Evolutionary conservation across 2,888 invertebrate species (phyloP).

Genomic region (Andrena dorsata): DNA sequence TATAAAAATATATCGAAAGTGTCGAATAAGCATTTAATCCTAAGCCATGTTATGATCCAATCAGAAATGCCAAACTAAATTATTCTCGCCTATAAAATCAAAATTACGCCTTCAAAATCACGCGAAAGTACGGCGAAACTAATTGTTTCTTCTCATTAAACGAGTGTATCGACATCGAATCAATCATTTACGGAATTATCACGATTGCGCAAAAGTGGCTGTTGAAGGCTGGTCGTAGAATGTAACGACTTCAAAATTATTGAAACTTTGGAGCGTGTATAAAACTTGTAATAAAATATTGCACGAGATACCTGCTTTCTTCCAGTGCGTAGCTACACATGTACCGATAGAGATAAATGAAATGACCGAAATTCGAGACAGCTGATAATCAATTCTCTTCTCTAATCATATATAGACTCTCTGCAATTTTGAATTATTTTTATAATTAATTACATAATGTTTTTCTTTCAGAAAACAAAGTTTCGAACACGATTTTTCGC

Average conservation of each 20-base stretch:
- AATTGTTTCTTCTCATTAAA: neutral
- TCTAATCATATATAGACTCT: too few species aligned
- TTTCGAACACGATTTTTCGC: too few species aligned
- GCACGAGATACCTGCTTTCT: too few species aligned
- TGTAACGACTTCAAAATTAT: conserved; percentile 10
- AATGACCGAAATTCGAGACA: too few species aligned
- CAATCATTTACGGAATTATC: conserved; percentile 33
- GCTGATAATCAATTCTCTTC: too few species aligned
- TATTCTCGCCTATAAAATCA: neutral
- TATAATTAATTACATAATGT: too few species aligned
- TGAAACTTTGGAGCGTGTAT: too few species aligned
- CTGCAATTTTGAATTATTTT: too few species aligned
- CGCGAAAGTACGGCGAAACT: neutral
- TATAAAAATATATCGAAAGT: neutral
- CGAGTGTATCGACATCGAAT: conserved; percentile 22
- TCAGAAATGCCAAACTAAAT: neutral
- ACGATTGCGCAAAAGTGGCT: conserved; percentile 30
- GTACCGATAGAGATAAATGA: too few species aligned
- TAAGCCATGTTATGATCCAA: neutral
- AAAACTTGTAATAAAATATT: too few species aligned
- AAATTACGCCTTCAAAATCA: neutral
- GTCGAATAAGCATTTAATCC: neutral
- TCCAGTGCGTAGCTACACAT: too few species aligned
- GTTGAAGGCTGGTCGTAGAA: conserved; percentile 31
- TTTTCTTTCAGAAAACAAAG: too few species aligned